Percentiles rank a stretch among this genome's conserved stretches.
These are phyloP conservation scores for Tetramorium alpestre DNA, from an alignment of 1,140 invertebrate genomes.

Conservation along the genomic window DNA sequence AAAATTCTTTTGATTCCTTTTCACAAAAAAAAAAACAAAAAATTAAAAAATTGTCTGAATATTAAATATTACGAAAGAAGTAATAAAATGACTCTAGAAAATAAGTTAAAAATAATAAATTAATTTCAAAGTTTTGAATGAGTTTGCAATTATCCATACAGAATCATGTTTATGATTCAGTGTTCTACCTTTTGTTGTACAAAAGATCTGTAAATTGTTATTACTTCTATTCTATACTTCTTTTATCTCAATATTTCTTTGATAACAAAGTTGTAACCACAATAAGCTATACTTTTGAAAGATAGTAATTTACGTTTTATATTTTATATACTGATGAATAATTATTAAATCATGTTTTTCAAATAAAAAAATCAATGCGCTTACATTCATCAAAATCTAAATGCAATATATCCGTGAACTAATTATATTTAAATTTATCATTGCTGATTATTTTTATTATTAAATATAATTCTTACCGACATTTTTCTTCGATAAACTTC, in stretches of 20 bases:
- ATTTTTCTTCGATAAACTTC: slow-evolving; percentile 95
- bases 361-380: not conserved
- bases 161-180: too few relatives aligned
- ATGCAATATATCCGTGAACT: not conserved
- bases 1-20: not conserved
- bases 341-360: not conserved
- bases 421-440: not conserved
- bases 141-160: too few relatives aligned
- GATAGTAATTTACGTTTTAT: not conserved
- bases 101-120: too few relatives aligned
- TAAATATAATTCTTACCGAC: slow-evolving; percentile 86
- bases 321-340: too few relatives aligned
- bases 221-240: too few relatives aligned
- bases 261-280: not conserved
- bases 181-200: too few relatives aligned
- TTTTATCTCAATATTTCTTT: not conserved
- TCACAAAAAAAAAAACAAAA: not conserved
- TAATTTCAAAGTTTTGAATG: not conserved
- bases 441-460: not conserved
- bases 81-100: not conserved
- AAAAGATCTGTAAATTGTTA: too few relatives aligned
- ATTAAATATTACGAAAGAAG: not conserved
- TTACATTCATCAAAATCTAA: not conserved
- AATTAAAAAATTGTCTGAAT: not conserved
- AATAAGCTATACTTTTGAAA: too few relatives aligned